phyloP scores from a whole-genome alignment of 2,797 vertebrate genomes.

The Manis pentadactyla region DNA sequence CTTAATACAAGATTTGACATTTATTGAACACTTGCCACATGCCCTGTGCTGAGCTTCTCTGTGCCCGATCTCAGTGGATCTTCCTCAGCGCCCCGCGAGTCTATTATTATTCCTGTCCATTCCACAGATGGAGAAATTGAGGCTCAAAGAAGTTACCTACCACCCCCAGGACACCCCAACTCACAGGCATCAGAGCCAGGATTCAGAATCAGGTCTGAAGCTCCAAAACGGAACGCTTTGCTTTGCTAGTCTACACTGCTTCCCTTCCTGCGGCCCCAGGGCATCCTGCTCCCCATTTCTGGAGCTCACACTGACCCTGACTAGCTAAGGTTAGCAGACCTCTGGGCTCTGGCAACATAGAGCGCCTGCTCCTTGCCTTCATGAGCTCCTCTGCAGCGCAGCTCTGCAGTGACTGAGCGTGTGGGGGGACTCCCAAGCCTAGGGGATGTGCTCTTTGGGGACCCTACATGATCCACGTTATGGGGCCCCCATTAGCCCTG shows the following conservation, averaged over 20 bases:
- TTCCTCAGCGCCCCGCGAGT: fast-evolving
- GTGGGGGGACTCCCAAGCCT: background rate
- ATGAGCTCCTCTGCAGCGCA: background rate
- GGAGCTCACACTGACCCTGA: background rate
- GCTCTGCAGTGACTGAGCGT: fast-evolving
- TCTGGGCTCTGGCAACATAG: background rate
- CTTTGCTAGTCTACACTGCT: background rate
- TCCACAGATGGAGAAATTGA: background rate
- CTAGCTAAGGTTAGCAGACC: too few species aligned
- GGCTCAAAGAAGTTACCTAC: background rate
- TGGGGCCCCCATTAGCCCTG: background rate
- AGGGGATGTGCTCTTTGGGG: background rate
- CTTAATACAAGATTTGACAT: background rate
- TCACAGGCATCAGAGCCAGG: background rate
- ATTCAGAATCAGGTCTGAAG: background rate
- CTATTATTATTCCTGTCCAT: background rate
- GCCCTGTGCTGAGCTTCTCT: background rate
- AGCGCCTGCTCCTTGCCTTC: background rate
- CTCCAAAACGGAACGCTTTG: fast-evolving
- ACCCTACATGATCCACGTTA: background rate
- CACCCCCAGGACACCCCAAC: fast-evolving
- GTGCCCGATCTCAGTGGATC: background rate
- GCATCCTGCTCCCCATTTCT: fast-evolving
- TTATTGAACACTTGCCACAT: fast-evolving
- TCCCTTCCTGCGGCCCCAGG: background rate